A percentile compares a stretch with the other conserved stretches of the same genome.
Conservation (phyloP, 2,888 invertebrate species). For the Himalopsyche tibetana region DNA sequence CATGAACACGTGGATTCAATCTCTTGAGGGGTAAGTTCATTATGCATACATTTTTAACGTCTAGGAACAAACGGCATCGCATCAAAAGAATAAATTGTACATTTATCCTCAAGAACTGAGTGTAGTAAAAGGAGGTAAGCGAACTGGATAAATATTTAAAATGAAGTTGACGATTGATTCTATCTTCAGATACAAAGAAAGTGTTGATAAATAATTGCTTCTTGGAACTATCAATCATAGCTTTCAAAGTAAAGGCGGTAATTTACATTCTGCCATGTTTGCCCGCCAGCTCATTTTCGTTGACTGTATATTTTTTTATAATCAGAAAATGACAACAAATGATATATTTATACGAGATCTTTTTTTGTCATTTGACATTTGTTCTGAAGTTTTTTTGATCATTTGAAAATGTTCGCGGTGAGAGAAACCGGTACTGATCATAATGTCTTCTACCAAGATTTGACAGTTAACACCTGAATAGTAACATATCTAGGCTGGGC, state of each 20-base stretch:
- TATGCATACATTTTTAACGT: constrained; percentile 46
- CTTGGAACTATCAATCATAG: background rate
- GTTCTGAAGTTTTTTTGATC: too few relatives aligned
- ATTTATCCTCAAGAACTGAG: background rate
- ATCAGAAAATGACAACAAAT: too few relatives aligned
- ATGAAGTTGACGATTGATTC: constrained; percentile 4
- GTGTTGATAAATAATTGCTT: background rate
- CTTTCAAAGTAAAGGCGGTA: background rate
- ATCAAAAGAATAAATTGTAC: constrained; percentile 46
- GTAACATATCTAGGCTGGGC: too few relatives aligned
- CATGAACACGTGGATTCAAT: constrained; percentile 20
- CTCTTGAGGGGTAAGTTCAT: constrained; percentile 23
- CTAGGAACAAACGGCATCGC: constrained; percentile 35
- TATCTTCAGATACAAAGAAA: constrained; percentile 29
- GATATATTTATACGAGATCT: too few relatives aligned
- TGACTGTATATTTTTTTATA: too few relatives aligned
- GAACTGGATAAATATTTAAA: constrained; percentile 27
- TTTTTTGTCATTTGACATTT: too few relatives aligned
- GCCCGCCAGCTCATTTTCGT: background rate
- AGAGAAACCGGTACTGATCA: too few relatives aligned
- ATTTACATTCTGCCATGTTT: background rate
- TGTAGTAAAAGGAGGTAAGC: background rate
- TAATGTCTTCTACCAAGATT: too few relatives aligned
- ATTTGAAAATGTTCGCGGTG: too few relatives aligned
- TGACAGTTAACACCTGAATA: too few relatives aligned